Conservation (phyloP, 2,113 vertebrate genomes). For the Vulpes ferrilata region DNA sequence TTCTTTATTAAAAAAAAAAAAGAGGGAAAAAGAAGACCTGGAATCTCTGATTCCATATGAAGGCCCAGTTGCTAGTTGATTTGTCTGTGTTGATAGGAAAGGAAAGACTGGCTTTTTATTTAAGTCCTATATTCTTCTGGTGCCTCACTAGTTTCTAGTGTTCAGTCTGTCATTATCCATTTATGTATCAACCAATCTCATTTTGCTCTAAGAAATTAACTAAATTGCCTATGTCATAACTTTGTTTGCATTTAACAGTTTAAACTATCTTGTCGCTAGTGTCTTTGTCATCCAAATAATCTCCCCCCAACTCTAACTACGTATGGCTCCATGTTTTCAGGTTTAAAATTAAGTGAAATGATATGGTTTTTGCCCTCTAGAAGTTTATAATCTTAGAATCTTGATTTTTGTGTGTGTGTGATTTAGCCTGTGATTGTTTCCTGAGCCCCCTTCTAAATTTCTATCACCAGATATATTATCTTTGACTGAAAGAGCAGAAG, state of each 20-base stretch:
- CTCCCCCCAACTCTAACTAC: neutral
- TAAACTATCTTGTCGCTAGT: slow-evolving; percentile 33
- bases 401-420: neutral
- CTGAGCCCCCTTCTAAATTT: neutral
- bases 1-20: neutral
- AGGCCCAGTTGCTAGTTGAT: neutral
- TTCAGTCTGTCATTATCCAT: slow-evolving; percentile 51
- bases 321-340: neutral
- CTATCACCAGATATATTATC: neutral
- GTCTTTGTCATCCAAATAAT: slow-evolving; percentile 6
- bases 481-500: neutral
- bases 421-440: neutral
- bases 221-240: slow-evolving; percentile 52
- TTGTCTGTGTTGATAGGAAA: neutral
- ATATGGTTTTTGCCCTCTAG: slow-evolving; percentile 10
- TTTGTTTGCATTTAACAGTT: slow-evolving; percentile 50
- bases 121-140: slow-evolving; percentile 2
- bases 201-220: slow-evolving; percentile 66
- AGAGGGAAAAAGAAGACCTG: neutral
- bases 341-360: neutral
- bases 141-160: slow-evolving; percentile 13
- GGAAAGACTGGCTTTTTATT: slow-evolving; percentile 21
- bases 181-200: slow-evolving; percentile 57
- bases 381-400: slow-evolving; percentile 3
- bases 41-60: neutral